These are phyloP conservation scores for Ramphastos sulfuratus DNA, from an alignment of 2,113 vertebrate species.

Conservation along the genomic window DNA sequence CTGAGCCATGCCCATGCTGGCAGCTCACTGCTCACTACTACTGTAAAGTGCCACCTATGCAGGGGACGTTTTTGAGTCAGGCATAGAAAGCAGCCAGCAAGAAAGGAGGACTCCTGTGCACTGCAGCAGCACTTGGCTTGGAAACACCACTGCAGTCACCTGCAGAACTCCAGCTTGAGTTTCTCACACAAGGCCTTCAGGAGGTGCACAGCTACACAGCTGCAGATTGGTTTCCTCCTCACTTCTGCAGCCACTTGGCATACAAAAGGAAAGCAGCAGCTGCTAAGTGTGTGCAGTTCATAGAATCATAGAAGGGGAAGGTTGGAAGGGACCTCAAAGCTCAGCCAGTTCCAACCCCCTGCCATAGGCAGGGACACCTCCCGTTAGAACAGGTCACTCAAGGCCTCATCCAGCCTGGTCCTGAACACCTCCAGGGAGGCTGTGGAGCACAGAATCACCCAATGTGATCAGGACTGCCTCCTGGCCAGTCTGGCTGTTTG, in stretches of 20 bases:
- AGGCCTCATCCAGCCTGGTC: too few relatives aligned
- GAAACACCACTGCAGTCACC: neutral
- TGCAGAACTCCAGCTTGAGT: neutral
- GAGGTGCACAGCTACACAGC: neutral
- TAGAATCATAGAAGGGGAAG: too few relatives aligned
- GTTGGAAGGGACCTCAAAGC: too few relatives aligned
- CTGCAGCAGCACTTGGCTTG: neutral
- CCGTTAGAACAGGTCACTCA: too few relatives aligned
- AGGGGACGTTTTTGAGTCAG: neutral
- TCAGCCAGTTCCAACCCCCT: too few relatives aligned
- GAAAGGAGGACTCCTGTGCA: neutral
- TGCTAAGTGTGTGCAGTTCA: neutral
- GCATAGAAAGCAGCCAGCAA: neutral
- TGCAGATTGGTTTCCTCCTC: neutral
- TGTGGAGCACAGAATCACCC: too few relatives aligned
- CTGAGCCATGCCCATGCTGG: neutral
- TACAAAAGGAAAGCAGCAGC: neutral
- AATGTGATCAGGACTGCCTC: too few relatives aligned
- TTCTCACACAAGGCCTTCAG: neutral
- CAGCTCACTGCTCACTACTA: neutral
- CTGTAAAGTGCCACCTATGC: neutral
- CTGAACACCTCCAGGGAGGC: too few relatives aligned
- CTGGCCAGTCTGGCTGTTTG: too few relatives aligned
- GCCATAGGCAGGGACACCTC: too few relatives aligned
- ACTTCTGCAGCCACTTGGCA: neutral